Base-by-base conservation (phyloP, 1,140 invertebrate genomes). In the Epicauta chinensis region DNA sequence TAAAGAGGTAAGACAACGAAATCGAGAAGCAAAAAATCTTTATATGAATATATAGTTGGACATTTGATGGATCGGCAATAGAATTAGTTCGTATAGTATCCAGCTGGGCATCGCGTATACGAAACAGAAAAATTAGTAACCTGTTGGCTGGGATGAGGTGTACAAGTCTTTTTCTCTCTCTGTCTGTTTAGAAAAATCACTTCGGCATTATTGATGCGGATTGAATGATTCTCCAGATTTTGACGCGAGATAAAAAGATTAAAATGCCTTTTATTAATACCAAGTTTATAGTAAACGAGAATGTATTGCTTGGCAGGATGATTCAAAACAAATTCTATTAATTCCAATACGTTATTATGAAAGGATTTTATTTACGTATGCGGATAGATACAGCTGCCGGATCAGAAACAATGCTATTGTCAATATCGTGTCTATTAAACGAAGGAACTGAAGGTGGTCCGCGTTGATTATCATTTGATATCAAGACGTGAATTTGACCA, bases 61-160 rank as follows among this genome's bases (percentile, higher is more conserved):
- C 52, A 50, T 36, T 52, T 55, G 58, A 57, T 60, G 58, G 47
- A 57, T 60, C 55, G 55, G 46, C 45, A 57, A 60, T 60, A 60
- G 58, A 60, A 60, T 60, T 57, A 57, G 54, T 57, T 58, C 50
- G 53, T 47, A 15, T 49, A 51, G 47, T 51, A 37, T 60, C 45
- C 45, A 34, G 30, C 45, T 38, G 45, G 29, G 45, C 30, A 47
- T 34, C 45, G 45, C 45, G 45, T 37, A 37, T 47, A 38, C 45
- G 45, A 47, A 47, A 16, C 23, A 34, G 45, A 47, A 47, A 47
- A 47, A 47, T 47, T 47, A 47, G 45, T 47, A 47, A 47, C 29
- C 45, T 37, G 45, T 47, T 47, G 23, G 45, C 45, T 37, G 34
- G 45, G 45, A 47, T 23, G 45, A 47, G 45, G 16, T 23, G 45